These are phyloP conservation scores for Chaenogobius annularis DNA, from an alignment of 2,113 vertebrate genomes.

Conservation along the genomic window DNA sequence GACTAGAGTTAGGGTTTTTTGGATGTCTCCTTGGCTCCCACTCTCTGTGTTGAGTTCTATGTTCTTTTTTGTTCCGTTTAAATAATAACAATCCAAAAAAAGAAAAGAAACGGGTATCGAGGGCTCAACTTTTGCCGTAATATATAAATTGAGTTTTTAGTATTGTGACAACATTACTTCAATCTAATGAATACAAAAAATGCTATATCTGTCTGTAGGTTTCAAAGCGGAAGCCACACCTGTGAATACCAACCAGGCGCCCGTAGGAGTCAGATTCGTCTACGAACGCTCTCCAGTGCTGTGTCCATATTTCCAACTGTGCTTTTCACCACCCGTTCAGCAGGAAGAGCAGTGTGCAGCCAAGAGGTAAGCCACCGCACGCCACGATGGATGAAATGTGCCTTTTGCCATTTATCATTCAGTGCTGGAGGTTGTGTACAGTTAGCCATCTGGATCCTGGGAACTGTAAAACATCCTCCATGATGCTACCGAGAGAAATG, in stretches of 20 bases:
- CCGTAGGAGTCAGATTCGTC: slow-evolving; percentile 43
- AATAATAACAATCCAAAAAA: no score
- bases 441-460: slow-evolving; percentile 76
- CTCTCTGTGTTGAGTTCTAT: no score
- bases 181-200: background rate
- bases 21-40: no score
- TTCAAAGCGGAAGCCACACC: slow-evolving; percentile 39
- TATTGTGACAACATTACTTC: no score
- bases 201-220: slow-evolving; percentile 2
- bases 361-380: slow-evolving; percentile 60
- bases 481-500: slow-evolving; percentile 62
- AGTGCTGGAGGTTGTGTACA: slow-evolving; percentile 77
- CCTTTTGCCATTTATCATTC: slow-evolving; percentile 77
- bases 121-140: no score
- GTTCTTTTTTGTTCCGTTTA: no score
- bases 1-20: no score
- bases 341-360: slow-evolving; percentile 64
- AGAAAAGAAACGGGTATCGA: no score
- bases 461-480: slow-evolving; percentile 76
- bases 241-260: slow-evolving; percentile 38
- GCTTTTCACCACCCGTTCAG: slow-evolving; percentile 61
- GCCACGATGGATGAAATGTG: slow-evolving; percentile 68
- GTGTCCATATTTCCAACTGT: slow-evolving; percentile 53
- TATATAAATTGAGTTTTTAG: no score
- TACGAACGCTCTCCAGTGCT: slow-evolving; percentile 50